Base-by-base conservation (phyloP, 23 tunicate genomes). In the Pegea sp. region DNA sequence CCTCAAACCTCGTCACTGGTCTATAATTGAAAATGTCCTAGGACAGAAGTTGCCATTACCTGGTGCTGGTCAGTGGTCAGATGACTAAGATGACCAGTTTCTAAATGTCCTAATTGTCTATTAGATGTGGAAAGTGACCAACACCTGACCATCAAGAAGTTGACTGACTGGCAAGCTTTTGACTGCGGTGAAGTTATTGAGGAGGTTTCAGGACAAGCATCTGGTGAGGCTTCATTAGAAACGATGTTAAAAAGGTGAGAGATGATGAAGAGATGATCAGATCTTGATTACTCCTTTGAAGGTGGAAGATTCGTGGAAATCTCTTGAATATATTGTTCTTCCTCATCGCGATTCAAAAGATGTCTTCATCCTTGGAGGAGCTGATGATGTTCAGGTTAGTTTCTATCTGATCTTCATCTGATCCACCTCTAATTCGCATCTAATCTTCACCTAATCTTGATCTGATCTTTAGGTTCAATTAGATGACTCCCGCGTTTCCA, bases 331-430 rank as follows among this genome's bases (percentile, higher is more conserved):
- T 63, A 73, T 63, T 22, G 92, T 91, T 38, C 73, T 78, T 26
- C 93, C 86, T 5, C 99, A 91, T 61, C 77, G 99, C 7, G 99
- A 91, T 60, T 74, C 99, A 2, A 91, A 91, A 59, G 99, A 91
- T 64, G 99, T 91, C 25, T 91, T 91, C 52, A 91, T 91, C 23
- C 74, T 91, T 11, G 99, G 99, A 1, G 92, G 92, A 48, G 79
- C 99, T 24, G 99, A 91, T 16, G 99, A 91, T 4, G 69, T 91
- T 33, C 95, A 84, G 76, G 93, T 81, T 25, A n/a, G n/a, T n/a
- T n/a, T n/a, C n/a, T n/a, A n/a, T n/a, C n/a, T n/a, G n/a, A n/a
- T n/a, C n/a, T n/a, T n/a, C n/a, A n/a, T n/a, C n/a, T n/a, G n/a
- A 38, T 38, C 16, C 11, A 16, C 46, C 46, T 11, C 16, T 11